Base-by-base conservation (phyloP, 2,797 vertebrate genomes). In the Brachyrhaphis roseni region DNA sequence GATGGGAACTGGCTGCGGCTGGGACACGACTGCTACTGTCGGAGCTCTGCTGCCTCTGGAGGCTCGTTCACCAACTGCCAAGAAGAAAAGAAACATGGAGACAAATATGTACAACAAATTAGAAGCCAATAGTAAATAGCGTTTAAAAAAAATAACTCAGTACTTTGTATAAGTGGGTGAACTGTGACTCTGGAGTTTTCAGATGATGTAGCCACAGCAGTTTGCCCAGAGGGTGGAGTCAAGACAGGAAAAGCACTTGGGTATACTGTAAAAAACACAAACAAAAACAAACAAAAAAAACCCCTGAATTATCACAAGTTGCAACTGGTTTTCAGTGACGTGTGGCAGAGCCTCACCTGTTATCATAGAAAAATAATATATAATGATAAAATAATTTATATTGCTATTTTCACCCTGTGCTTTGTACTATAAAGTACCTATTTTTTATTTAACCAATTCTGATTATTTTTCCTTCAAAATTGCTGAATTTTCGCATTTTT, bases 231-330 rank as follows among this genome's bases (percentile, higher is more conserved):
- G 23, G 76, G 85, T 8, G 72, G 80, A 62, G 47, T 78, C 86
- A 94, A 85, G 72, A 94, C 57, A 74, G 93, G 93, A 82, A 89
- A 93, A n/a, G 74, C 84, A 84, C 87, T 39, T 2, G 46, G 66
- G 46, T 70, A 81, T 47, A 71, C 3, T 45, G 45, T 83, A 43
- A 90, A 47, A 8, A 59, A 5, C 66, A 83, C 46, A 47, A n/a
- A 43, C 4, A 72, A 82, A 5, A 70, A 83, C 43, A 47, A n/a
- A 51, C 6, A 72, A 82, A 70, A 82, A 51, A 51, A 23, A n/a
- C n/a, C n/a, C n/a, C 43, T 0, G 1, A 78, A 31, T 57, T 5
- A 20, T 43, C 11, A 28, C 1, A 47, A 20, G 4, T 16, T 46
- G 71, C 34, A 72, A 59, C 13, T 41, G 46, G 46, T 47, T 47